Conservation (phyloP, 1,140 invertebrate genomes). For the Magallana ariakensis region DNA sequence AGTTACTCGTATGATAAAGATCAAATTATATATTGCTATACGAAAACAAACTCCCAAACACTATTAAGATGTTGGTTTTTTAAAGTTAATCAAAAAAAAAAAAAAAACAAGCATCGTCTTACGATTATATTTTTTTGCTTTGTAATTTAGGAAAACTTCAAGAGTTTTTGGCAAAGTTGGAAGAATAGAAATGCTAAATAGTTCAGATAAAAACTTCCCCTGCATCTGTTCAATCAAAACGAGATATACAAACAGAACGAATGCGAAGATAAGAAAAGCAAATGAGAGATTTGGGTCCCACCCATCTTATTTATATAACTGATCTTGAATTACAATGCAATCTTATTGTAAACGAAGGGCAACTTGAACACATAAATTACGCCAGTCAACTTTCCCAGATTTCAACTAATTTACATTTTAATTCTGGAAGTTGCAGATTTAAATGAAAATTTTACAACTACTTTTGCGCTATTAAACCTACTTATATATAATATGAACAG, state of each 20-base stretch:
- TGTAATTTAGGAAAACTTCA: slow-evolving; percentile 3
- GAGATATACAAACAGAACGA: slow-evolving; percentile 19
- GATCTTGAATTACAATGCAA: slow-evolving; percentile 19
- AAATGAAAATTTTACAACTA: too few relatives aligned
- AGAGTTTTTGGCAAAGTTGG: slow-evolving; percentile 11
- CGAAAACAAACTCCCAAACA: too few relatives aligned
- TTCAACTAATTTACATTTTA: too few relatives aligned
- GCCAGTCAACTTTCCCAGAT: too few relatives aligned
- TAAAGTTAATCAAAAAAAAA: background rate
- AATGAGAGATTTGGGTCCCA: background rate
- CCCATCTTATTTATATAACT: slow-evolving; percentile 22
- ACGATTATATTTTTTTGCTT: background rate
- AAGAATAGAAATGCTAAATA: slow-evolving; percentile 2
- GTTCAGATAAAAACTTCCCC: slow-evolving; percentile 2
- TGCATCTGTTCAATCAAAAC: slow-evolving; percentile 28
- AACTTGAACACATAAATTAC: too few relatives aligned
- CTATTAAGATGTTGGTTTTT: too few relatives aligned
- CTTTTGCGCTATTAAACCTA: too few relatives aligned
- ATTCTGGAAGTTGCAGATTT: too few relatives aligned
- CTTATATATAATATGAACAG: too few relatives aligned
- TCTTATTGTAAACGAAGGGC: background rate
- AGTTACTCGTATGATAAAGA: too few relatives aligned
- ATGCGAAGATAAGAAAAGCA: slow-evolving; percentile 6
- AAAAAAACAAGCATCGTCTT: background rate
- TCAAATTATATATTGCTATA: too few relatives aligned